Percentiles rank a stretch among this genome's conserved stretches.
Conservation (phyloP, 2,113 vertebrate species). For the Gavia stellata region DNA sequence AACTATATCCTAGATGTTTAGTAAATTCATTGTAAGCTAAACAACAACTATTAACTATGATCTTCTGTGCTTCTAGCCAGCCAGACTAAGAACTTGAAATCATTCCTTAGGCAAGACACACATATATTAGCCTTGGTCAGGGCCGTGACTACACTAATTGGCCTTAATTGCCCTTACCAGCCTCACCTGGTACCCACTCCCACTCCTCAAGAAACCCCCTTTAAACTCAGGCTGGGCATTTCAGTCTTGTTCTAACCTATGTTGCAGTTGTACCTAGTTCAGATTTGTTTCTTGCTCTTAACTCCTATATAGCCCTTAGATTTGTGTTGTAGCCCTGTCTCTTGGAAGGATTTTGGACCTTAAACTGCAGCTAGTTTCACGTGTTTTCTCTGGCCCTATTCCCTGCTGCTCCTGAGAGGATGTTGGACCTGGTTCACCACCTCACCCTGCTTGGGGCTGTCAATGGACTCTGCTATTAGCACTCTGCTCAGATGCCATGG, state of each 20-base stretch:
- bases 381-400: not conserved
- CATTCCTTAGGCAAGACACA: fast-evolving
- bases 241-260: not conserved
- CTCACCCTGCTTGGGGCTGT: not conserved
- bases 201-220: not conserved
- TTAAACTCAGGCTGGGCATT: not conserved
- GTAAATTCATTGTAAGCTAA: not conserved
- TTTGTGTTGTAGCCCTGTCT: not conserved
- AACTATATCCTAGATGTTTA: not conserved
- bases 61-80: not conserved
- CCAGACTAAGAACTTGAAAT: not conserved
- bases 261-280: not conserved
- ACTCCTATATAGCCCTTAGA: not conserved
- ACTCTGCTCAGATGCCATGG: not conserved
- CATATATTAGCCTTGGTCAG: not conserved
- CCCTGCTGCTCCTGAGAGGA: not conserved
- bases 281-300: not conserved
- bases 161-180: not conserved
- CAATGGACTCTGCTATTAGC: not conserved
- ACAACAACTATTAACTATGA: not conserved
- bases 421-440: fast-evolving
- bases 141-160: not conserved
- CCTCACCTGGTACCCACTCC: not conserved
- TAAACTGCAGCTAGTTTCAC: not conserved
- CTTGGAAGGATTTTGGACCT: not conserved